Conservation (phyloP, 2,888 invertebrate genomes). For the Pelosia muscerda region DNA sequence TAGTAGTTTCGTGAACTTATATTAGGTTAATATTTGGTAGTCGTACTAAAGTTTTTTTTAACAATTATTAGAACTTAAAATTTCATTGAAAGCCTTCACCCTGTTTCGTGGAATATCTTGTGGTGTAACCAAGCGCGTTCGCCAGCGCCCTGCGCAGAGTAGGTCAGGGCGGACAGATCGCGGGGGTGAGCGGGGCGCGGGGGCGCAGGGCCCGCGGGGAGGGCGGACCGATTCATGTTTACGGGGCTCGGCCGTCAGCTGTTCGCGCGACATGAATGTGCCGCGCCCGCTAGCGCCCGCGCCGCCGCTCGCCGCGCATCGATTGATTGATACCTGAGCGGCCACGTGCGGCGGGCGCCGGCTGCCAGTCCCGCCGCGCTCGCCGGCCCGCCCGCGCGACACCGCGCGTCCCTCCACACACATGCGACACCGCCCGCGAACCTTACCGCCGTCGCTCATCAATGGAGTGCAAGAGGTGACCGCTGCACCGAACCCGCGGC, state of each 20-base stretch:
- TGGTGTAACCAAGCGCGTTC: slow-evolving; percentile 42
- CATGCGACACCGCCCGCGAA: slow-evolving; percentile 63
- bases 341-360: slow-evolving; percentile 67
- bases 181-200: slow-evolving; percentile 43
- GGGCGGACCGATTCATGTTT: slow-evolving; percentile 81
- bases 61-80: neutral
- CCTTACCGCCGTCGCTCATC: slow-evolving; percentile 64
- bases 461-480: slow-evolving; percentile 82
- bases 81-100: slow-evolving; percentile 28
- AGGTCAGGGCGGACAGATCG: slow-evolving; percentile 55
- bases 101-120: slow-evolving; percentile 28
- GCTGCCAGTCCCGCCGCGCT: slow-evolving; percentile 73
- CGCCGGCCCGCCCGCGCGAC: slow-evolving; percentile 74
- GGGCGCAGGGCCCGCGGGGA: slow-evolving; percentile 34
- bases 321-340: slow-evolving; percentile 82
- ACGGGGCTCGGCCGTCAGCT: slow-evolving; percentile 84
- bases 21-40: too few species aligned
- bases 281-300: slow-evolving; percentile 75
- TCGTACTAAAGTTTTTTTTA: too few species aligned
- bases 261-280: slow-evolving; percentile 83
- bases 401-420: slow-evolving; percentile 36
- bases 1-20: too few species aligned
- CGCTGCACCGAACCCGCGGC: slow-evolving; percentile 60
- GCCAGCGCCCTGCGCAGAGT: slow-evolving; percentile 62
- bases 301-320: slow-evolving; percentile 71